These are phyloP conservation scores for Thalassoma bifasciatum DNA, from an alignment of 2,113 vertebrate genomes.

Conservation along the genomic window DNA sequence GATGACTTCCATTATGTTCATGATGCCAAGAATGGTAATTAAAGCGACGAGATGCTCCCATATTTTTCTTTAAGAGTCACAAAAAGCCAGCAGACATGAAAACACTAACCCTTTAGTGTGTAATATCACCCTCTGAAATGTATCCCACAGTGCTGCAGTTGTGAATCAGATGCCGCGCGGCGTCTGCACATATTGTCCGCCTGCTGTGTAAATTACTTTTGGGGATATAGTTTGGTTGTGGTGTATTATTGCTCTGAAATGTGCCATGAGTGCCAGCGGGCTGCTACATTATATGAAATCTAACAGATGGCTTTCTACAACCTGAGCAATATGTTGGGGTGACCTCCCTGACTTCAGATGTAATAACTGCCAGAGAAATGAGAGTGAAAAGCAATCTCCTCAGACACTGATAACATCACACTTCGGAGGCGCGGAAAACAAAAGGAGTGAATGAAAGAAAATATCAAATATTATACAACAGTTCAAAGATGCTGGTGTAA, in stretches of 20 bases:
- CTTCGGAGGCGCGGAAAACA: conserved; percentile 53
- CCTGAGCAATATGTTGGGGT: conserved; percentile 71
- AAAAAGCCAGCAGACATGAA: conserved; percentile 24
- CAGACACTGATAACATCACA: conserved; percentile 61
- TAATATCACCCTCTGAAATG: conserved; percentile 6
- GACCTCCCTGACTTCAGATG: conserved; percentile 70
- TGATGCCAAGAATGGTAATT: conserved; percentile 23
- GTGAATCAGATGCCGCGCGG: conserved; percentile 43
- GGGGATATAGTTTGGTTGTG: conserved; percentile 51
- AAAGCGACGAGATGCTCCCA: conserved; percentile 4
- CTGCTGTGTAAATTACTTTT: conserved; percentile 64
- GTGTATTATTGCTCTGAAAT: conserved; percentile 69
- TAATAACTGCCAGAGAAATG: conserved; percentile 77
- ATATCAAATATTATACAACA: conserved; percentile 54
- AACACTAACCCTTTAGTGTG: not conserved
- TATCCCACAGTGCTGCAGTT: conserved; percentile 35
- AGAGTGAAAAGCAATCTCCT: conserved; percentile 71
- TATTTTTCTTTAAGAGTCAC: conserved; percentile 12
- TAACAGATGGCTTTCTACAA: conserved; percentile 75
- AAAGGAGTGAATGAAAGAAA: conserved; percentile 47
- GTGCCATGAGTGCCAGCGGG: conserved; percentile 42
- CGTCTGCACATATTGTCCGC: conserved; percentile 25
- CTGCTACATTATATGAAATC: conserved; percentile 57
- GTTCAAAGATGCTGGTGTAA: conserved; percentile 27
- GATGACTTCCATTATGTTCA: conserved; percentile 29